These are phyloP conservation scores for Lycocerus yunnanus DNA, from an alignment of 2,888 invertebrate species.

Conservation along the genomic window DNA sequence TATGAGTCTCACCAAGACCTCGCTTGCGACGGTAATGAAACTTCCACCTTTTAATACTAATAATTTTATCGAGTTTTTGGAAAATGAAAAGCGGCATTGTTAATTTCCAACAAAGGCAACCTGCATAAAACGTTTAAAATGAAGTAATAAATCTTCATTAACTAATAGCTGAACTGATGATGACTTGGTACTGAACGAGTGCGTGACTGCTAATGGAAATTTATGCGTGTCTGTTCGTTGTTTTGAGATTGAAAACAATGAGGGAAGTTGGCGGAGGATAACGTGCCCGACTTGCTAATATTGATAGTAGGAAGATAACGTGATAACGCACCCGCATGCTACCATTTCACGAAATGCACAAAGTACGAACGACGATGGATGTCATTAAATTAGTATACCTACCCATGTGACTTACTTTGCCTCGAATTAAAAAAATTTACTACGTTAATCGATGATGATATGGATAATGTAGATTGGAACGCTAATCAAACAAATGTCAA, in stretches of 20 bases:
- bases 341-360: constrained; percentile 13
- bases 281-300: constrained; percentile 26
- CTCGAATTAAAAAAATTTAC: no score
- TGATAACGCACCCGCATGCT: constrained; percentile 23
- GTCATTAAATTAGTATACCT: constrained; percentile 7
- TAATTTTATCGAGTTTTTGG: background rate
- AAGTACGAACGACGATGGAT: constrained; percentile 1
- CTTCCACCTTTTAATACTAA: background rate
- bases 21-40: background rate
- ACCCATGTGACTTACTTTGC: constrained; percentile 11
- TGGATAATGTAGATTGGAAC: background rate
- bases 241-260: constrained; percentile 33
- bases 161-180: constrained; percentile 31
- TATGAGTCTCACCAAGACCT: background rate
- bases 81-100: background rate
- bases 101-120: constrained; percentile 6
- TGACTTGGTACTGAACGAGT: constrained; percentile 35
- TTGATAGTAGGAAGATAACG: constrained; percentile 20
- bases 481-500: background rate
- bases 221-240: constrained; percentile 33
- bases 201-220: constrained; percentile 35
- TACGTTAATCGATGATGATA: background rate
- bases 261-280: constrained; percentile 26
- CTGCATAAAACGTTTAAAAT: constrained; percentile 27
- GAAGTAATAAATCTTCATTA: constrained; percentile 30